Evolutionary conservation across 2,888 invertebrate genomes (phyloP).

Genomic region (Pseudolycoriella hygida): DNA sequence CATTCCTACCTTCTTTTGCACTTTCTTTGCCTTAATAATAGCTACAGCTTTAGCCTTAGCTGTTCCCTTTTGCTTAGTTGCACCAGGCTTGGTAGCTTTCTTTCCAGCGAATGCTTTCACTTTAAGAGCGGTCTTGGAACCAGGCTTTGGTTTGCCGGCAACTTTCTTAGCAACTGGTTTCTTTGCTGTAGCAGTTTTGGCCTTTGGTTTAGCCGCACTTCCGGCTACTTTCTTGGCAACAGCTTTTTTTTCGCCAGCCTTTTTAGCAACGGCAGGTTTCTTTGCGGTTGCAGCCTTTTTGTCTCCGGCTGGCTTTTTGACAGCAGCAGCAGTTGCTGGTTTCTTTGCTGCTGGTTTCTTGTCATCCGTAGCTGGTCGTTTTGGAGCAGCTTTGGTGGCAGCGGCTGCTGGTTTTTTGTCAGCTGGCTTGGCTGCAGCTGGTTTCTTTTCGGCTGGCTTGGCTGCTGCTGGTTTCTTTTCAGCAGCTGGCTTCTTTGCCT

Average conservation of each 20-base stretch:
- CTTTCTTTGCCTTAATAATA: conserved; percentile 62
- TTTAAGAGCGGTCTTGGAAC: conserved; percentile 3
- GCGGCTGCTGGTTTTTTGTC: conserved; percentile 23
- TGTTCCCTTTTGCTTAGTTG: conserved; percentile 36
- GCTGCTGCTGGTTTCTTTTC: conserved; percentile 21
- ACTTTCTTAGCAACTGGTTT: conserved; percentile 14
- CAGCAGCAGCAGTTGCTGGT: conserved; percentile 30
- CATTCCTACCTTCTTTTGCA: conserved; percentile 58
- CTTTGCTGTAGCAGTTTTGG: conserved; percentile 10
- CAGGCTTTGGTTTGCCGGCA: conserved; percentile 25
- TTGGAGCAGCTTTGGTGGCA: conserved; percentile 19
- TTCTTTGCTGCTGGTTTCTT: conserved; percentile 32
- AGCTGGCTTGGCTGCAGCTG: conserved; percentile 25
- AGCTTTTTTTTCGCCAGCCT: conserved; percentile 16
- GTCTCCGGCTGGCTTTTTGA: conserved; percentile 18
- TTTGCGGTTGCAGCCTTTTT: conserved; percentile 33
- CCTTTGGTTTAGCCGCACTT: conserved; percentile 1
- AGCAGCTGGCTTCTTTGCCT: conserved; percentile 15
- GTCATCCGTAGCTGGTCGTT: conserved; percentile 16
- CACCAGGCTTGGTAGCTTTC: conserved; percentile 28
- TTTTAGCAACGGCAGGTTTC: conserved; percentile 26
- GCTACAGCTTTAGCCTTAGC: conserved; percentile 36
- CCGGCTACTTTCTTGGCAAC: conserved; percentile 13
- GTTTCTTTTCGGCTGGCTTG: conserved; percentile 17
- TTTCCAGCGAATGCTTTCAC: conserved; percentile 4